These are phyloP conservation scores for Tympanuchus pallidicinctus DNA, from an alignment of 2,113 vertebrate species.

Conservation along the genomic window DNA sequence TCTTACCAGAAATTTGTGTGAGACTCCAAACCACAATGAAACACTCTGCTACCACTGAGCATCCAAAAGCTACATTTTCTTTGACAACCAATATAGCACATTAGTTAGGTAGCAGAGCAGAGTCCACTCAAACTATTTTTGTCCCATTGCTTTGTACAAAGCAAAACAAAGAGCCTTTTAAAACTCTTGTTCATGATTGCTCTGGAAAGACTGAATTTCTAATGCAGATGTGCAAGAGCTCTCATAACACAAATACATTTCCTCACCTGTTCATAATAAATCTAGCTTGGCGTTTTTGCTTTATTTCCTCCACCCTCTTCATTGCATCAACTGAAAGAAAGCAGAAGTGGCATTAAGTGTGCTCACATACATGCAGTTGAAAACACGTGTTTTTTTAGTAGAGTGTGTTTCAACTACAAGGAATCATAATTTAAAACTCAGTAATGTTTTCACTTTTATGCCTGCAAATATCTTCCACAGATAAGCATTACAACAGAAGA, in stretches of 20 bases:
- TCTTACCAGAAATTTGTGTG: not conserved
- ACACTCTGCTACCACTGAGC: not conserved
- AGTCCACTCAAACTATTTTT: not conserved
- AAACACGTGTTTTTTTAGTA: not conserved
- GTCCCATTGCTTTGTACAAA: not conserved
- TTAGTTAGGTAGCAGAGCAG: rapidly evolving
- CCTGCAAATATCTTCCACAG: not conserved
- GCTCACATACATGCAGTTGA: not conserved
- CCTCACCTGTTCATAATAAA: constrained; percentile 96
- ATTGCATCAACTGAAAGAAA: constrained; percentile 90
- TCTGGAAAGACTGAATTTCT: not conserved
- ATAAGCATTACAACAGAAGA: not conserved
- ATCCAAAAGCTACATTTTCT: not conserved
- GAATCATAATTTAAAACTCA: not conserved
- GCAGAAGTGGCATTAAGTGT: not conserved
- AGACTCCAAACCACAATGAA: not conserved
- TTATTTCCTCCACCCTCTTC: constrained; percentile 94
- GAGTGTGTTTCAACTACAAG: not conserved
- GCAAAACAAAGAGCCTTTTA: not conserved
- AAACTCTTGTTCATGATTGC: not conserved
- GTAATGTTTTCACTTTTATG: not conserved
- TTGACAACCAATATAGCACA: not conserved
- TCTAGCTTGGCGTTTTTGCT: constrained; percentile 91
- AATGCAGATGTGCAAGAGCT: not conserved
- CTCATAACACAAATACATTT: not conserved